Base-by-base conservation (phyloP, 2,113 vertebrate species). In the Micromys minutus region DNA sequence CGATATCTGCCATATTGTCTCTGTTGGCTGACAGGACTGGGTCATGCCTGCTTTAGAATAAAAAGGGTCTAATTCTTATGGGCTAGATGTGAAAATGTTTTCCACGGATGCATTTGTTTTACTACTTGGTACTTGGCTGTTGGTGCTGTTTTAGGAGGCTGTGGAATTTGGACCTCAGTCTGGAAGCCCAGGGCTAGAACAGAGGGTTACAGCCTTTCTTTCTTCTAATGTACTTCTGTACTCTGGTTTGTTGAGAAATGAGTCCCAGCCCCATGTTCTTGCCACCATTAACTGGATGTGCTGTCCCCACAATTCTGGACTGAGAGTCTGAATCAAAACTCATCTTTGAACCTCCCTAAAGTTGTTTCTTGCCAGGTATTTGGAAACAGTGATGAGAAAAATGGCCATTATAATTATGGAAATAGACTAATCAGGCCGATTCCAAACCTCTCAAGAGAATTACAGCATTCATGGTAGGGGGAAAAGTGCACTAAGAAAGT, bases 401-500 rank as follows among this genome's bases (percentile, higher is more conserved):
- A n/a, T 26, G 55, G n/a, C 34, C 52, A 29, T 19, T 88, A 21
- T 71, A 88, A 59, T 36, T 36, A 19, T 50, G n/a, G n/a, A 81
- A 86, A 42, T 16, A 31, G 9, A 52, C 39, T 67, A 36, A 34
- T 7, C 0, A 5, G 65, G 84, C 50, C 42, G 85, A 36, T 59
- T 75, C 80, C 24, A 79, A 83, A 67, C 11, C 21, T 12, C 19
- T 19, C 47, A 31, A 95, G 12, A 76, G 55, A 84, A 50, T 26
- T 24, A 24, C 34, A 55, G 21, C 5, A 15, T 36, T 11, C 52
- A 10, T 1, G 0, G 22, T 19, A 5, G 3, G 1, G n/a, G 17
- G 7, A 45, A 59, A 69, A 24, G 31, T 3, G 34, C 21, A 39
- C 3, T 36, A 42, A 34, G 36, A 83, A n/a, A 89, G 29, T 34